Evolutionary conservation across 2,888 invertebrate species (phyloP).

Genomic region (Chorisops tibialis): DNA sequence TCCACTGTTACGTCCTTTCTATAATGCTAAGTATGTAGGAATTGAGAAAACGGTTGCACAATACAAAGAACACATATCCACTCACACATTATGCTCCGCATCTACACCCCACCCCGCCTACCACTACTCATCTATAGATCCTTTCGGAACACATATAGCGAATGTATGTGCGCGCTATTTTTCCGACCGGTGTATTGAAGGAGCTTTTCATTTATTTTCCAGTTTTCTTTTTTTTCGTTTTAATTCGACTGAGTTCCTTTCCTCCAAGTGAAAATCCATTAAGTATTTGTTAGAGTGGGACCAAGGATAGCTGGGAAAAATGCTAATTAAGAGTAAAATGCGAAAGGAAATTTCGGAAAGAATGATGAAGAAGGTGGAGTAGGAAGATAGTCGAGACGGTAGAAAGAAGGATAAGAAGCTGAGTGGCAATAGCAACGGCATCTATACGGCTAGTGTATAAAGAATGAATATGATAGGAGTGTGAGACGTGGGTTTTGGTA

Average conservation of each 20-base stretch:
- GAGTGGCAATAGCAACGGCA: too few relatives aligned
- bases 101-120: conserved; percentile 4
- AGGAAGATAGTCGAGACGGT: conserved; percentile 3
- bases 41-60: not conserved
- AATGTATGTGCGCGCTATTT: conserved; percentile 22
- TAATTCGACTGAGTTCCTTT: not conserved
- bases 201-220: conserved; percentile 25
- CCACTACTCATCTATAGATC: conserved; percentile 3
- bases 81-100: not conserved
- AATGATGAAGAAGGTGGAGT: conserved; percentile 6
- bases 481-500: too few relatives aligned
- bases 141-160: conserved; percentile 16
- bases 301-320: conserved; percentile 28
- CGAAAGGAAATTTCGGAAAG: conserved; percentile 29
- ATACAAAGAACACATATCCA: conserved; percentile 1
- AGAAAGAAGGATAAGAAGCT: not conserved
- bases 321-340: conserved; percentile 34
- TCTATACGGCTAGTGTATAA: too few relatives aligned
- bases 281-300: conserved; percentile 32
- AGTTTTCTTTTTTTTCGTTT: conserved; percentile 20
- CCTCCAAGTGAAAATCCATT: conserved; percentile 31
- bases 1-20: not conserved
- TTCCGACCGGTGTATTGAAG: conserved; percentile 16
- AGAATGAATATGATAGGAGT: too few relatives aligned
- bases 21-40: not conserved